phyloP scores from a whole-genome alignment of 2,797 vertebrate species.

The Hoplostethus mediterraneus region DNA sequence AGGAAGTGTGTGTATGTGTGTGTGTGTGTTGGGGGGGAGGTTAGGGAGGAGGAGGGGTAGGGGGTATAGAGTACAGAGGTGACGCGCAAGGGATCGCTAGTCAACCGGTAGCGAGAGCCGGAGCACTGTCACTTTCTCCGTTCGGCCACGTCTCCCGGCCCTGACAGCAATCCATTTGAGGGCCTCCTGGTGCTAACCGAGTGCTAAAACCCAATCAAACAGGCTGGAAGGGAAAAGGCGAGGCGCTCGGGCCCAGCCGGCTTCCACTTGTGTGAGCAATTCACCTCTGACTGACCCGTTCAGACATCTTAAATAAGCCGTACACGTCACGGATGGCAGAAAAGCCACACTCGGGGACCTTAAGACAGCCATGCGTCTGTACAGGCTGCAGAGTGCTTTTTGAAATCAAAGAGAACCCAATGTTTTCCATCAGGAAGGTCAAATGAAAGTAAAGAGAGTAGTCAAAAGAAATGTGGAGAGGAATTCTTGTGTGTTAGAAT shows the following conservation, averaged over 20 bases:
- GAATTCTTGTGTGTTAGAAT: neutral
- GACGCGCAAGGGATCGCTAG: constrained; percentile 57
- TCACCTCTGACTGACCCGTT: constrained; percentile 76
- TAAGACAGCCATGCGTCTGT: constrained; percentile 28
- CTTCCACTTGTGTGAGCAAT: constrained; percentile 74
- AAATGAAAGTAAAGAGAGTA: constrained; percentile 28
- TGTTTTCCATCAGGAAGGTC: constrained; percentile 49
- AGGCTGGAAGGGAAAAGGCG: constrained; percentile 57
- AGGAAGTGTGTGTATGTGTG: constrained; percentile 12
- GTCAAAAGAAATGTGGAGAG: constrained; percentile 21
- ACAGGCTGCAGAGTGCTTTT: constrained; percentile 52
- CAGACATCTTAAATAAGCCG: constrained; percentile 69
- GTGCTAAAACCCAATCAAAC: constrained; percentile 81
- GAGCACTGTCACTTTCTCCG: constrained; percentile 50
- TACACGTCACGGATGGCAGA: constrained; percentile 36
- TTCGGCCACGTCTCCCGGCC: constrained; percentile 32
- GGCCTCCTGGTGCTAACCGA: constrained; percentile 69
- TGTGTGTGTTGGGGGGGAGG: neutral
- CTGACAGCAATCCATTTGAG: constrained; percentile 79
- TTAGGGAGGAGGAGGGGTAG: neutral
- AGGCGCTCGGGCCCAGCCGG: constrained; percentile 44
- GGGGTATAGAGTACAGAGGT: constrained; percentile 23
- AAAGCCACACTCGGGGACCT: constrained; percentile 35
- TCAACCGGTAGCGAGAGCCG: constrained; percentile 46
- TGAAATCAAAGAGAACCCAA: constrained; percentile 42